Base-by-base conservation (phyloP, 2,113 vertebrate genomes). In the Trochalopteron elliotii region DNA sequence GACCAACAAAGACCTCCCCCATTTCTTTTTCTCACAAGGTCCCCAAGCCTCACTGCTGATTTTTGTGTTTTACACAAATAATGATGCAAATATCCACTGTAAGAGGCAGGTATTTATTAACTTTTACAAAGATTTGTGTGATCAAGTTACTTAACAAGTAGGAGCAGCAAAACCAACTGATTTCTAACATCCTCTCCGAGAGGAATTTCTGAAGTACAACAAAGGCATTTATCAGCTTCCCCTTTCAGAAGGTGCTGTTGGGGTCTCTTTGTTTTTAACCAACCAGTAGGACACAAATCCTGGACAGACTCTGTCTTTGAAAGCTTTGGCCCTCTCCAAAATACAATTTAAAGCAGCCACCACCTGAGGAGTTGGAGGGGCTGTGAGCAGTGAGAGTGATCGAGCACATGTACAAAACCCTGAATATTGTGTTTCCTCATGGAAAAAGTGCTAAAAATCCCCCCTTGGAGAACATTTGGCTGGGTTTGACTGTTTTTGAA, bases 401-500 rank as follows among this genome's bases (percentile, higher is more conserved):
- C 0, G 0, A 65, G 18, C 15, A 25, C 14, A 1, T 9, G 19
- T 20, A 24, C 6, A 59, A 74, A 87, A 3, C 24, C 9, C 23
- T 42, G 25, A 50, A 59, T 63, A 42, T n/a, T 53, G 7, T 18
- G 5, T 61, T 91, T 75, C 15, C 37, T 75, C 2, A 6, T 30
- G 27, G 18, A 31, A 59, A 64, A 84, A n/a, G 8, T 6, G 25
- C 23, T 67, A 39, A 45, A 72, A 78, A 30, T 33, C 13, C 9
- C 15, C 15, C 17, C 25, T 45, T 49, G 17, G 25, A 42, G 59
- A 61, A 24, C 4, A 15, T 15, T n/a, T 65, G 40, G 2, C 56
- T 35, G 17, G 4, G 5, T 80, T 84, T 70, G 44, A 10, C 40
- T 35, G 4, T 2, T 82, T 83, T 23, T 74, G 22, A 77, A 89